Evolutionary conservation across 2,797 vertebrate species (phyloP), one percentile per base, ranked within the genome.

Genomic region (Anabas testudineus): DNA sequence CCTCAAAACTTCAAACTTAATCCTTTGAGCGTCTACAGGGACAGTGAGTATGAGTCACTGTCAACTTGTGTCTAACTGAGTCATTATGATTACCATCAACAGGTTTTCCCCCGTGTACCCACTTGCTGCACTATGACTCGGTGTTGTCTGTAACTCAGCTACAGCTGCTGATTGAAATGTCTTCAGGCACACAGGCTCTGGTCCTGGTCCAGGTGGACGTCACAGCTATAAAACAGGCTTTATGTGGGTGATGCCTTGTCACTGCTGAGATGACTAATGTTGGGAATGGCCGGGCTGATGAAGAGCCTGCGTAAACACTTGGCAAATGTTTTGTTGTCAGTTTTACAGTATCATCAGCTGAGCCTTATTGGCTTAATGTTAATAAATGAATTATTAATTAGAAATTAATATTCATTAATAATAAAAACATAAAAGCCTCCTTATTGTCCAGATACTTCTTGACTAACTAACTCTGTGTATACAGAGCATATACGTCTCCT

Each of bases 181-280:
- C 7, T 22, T 34, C n/a, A n/a, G 9, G 9, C n/a, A 10, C 1
- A 2, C 3, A 15, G 32, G 15, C 19, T 10, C 28, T 36, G 2
- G 7, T 46, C 14, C 22, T 16, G 3, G 15, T n/a, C 19, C 22
- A 57, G 45, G 34, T 71, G 53, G 8, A n/a, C 7, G 9, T 46
- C 19, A 3, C 3, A 4, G 22, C 13, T 30, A 22, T 22, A 19
- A 32, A 53, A 13, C 48, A 30, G 12, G 34, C 8, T 21, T 7
- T 19, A 37, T 49, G 18, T 51, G 42, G 13, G 57, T 14, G 24
- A 54, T 1, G 12, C 21, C 16, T 43, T 15, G 37, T n/a, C 21
- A 55, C 0, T 4, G 5, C 13, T 7, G 32, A 37, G 34, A 39
- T 88, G 87, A 89, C 22, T 90, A 82, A 90, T 24, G 39, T 2